Conservation (phyloP, 2,888 invertebrate species). For the Drosophila infuscata region DNA sequence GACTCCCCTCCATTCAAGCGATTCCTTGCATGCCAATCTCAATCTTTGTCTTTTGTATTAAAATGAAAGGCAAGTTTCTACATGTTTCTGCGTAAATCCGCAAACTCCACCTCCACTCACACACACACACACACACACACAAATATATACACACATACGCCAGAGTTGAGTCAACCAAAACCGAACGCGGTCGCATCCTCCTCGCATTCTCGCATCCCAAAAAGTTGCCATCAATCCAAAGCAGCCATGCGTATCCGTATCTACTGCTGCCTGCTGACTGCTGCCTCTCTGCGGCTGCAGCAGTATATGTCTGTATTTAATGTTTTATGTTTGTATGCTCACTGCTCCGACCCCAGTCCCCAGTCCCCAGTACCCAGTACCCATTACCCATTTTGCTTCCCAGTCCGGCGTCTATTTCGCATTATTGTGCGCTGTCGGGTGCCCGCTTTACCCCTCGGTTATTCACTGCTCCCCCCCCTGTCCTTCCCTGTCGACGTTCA, state of each 20-base stretch:
- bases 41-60: slow-evolving; percentile 81
- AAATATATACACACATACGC: slow-evolving; percentile 18
- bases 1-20: neutral
- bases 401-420: slow-evolving; percentile 77
- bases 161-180: slow-evolving; percentile 74
- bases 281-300: slow-evolving; percentile 14
- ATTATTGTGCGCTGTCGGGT: slow-evolving; percentile 70
- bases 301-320: slow-evolving; percentile 78
- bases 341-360: slow-evolving; percentile 29
- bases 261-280: slow-evolving; percentile 42
- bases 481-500: neutral
- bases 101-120: slow-evolving; percentile 3
- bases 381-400: slow-evolving; percentile 24
- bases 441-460: slow-evolving; percentile 23
- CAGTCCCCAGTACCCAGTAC: slow-evolving; percentile 15
- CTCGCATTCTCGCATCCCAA: slow-evolving; percentile 28
- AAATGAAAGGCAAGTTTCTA: slow-evolving; percentile 34
- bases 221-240: slow-evolving; percentile 77
- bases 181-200: slow-evolving; percentile 64
- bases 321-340: slow-evolving; percentile 81
- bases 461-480: neutral
- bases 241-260: slow-evolving; percentile 81
- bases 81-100: slow-evolving; percentile 70
- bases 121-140: slow-evolving; percentile 6
- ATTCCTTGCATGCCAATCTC: slow-evolving; percentile 62